phyloP scores from a whole-genome alignment of 92 coral and sea anemone species.

The Zoanthus sociatus region DNA sequence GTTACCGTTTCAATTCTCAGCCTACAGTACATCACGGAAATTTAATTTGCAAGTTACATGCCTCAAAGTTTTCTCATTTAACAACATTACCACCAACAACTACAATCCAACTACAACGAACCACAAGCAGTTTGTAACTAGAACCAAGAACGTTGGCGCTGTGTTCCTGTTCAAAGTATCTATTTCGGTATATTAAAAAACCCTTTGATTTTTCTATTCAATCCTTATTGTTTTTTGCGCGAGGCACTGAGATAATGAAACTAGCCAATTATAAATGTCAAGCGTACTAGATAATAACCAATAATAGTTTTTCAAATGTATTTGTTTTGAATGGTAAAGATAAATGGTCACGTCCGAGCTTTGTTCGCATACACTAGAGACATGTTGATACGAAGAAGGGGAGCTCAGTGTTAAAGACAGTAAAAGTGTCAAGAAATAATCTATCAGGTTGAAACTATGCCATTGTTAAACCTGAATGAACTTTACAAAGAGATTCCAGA shows the following conservation, averaged over 20 bases:
- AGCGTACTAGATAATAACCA: not conserved
- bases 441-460: conserved; percentile 5
- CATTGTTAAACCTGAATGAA: not conserved
- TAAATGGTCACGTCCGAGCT: conserved; percentile 14
- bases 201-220: not conserved
- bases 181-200: not conserved
- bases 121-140: not conserved
- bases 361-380: not conserved
- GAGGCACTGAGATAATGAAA: not conserved
- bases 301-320: not conserved
- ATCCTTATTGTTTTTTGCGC: not conserved
- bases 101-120: no score
- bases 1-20: not conserved
- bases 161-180: not conserved
- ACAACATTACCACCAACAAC: not conserved
- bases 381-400: no score
- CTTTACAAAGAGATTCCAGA: conserved; percentile 3
- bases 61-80: not conserved
- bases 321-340: not conserved
- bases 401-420: not conserved
- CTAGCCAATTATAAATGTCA: not conserved
- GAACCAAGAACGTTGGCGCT: not conserved
- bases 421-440: not conserved
- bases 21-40: not conserved
- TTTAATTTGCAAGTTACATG: not conserved